phyloP scores from a whole-genome alignment of 2,888 invertebrate genomes.

The Balanococcus diminutus region DNA sequence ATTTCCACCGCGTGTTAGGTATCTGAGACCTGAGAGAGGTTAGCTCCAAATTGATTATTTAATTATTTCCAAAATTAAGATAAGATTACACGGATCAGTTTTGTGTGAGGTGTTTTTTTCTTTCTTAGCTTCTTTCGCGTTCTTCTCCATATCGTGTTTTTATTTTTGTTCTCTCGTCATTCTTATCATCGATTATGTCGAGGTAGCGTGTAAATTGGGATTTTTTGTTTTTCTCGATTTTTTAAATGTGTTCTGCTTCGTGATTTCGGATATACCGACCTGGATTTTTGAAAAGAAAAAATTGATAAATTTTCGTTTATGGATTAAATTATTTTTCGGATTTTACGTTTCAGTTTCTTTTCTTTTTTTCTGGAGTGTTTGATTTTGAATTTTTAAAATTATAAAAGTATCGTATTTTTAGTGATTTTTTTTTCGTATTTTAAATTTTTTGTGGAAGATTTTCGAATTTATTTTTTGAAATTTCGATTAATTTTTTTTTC shows the following conservation, averaged over 20 bases:
- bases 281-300: too few relatives aligned
- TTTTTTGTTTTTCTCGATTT: neutral
- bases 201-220: neutral
- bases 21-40: neutral
- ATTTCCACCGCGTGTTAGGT: constrained; percentile 22
- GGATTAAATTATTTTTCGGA: too few relatives aligned
- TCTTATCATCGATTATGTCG: neutral
- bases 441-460: too few relatives aligned
- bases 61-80: constrained; percentile 32
- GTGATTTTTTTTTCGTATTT: too few relatives aligned
- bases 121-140: neutral
- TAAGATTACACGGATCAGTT: neutral
- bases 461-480: too few relatives aligned
- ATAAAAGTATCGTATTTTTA: too few relatives aligned
- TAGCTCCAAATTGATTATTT: constrained; percentile 18
- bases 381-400: too few relatives aligned
- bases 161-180: neutral
- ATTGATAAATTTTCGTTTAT: too few relatives aligned
- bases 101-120: neutral
- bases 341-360: too few relatives aligned
- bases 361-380: too few relatives aligned
- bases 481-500: too few relatives aligned
- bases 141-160: neutral
- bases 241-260: neutral
- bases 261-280: too few relatives aligned